phyloP scores from a whole-genome alignment of 2,797 vertebrate species.

The Mormyrops attenuatus region DNA sequence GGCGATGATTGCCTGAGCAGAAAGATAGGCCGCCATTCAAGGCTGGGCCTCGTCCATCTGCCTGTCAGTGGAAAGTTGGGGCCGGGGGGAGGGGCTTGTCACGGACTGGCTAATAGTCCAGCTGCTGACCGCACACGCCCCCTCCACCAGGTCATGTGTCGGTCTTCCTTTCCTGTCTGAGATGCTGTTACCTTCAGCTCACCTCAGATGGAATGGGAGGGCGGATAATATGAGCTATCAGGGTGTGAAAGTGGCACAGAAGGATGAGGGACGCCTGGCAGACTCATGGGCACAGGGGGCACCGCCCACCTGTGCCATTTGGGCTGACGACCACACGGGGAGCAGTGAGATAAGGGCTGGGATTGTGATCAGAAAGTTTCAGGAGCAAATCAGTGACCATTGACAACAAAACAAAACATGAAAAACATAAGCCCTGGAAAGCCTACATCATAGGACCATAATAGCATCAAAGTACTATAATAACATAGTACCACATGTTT shows the following conservation, averaged over 20 bases:
- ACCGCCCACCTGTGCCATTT: background rate
- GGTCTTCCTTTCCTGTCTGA: conserved; percentile 36
- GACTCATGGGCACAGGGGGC: conserved; percentile 26
- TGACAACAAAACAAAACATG: background rate
- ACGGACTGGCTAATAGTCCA: background rate
- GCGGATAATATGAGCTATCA: conserved; percentile 43
- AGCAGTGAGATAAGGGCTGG: conserved; percentile 40
- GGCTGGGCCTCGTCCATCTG: background rate
- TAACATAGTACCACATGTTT: background rate
- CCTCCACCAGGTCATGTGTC: background rate
- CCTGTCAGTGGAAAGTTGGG: background rate
- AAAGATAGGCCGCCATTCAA: background rate
- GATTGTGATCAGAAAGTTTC: conserved; percentile 51
- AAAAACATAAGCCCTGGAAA: background rate
- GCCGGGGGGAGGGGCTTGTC: background rate
- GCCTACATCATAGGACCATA: background rate
- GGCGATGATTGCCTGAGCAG: background rate
- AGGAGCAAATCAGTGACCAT: conserved; percentile 29
- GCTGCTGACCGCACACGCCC: background rate
- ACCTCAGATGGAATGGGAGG: conserved; percentile 43
- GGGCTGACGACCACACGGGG: background rate
- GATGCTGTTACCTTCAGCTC: background rate
- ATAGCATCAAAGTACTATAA: background rate
- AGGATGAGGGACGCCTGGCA: conserved; percentile 37
- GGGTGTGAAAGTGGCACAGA: conserved; percentile 23